Percentiles rank a stretch among this genome's conserved stretches.
phyloP scores from a whole-genome alignment of 2,797 vertebrate genomes.

The Fistularia commersonii region DNA sequence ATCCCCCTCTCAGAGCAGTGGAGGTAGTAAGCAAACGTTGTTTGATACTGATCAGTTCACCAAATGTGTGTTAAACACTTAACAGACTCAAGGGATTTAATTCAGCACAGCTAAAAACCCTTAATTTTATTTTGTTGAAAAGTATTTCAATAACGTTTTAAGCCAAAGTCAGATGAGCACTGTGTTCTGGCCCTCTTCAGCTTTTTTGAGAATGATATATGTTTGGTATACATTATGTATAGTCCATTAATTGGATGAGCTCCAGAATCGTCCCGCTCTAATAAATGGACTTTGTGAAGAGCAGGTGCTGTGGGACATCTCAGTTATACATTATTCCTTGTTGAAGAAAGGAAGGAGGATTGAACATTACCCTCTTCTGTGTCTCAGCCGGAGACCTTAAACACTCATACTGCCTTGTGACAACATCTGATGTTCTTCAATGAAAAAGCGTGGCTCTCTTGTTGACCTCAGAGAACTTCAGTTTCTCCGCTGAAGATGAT shows the following conservation, averaged over 20 bases:
- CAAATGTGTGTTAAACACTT: too few relatives aligned
- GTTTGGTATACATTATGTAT: constrained; percentile 1
- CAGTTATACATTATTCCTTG: constrained; percentile 26
- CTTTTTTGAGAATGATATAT: constrained; percentile 40
- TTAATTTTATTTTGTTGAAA: not conserved
- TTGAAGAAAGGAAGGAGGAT: constrained; percentile 20
- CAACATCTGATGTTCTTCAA: constrained; percentile 56
- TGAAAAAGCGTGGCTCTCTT: constrained; percentile 35
- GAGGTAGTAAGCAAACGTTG: not conserved
- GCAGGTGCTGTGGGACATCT: constrained; percentile 13
- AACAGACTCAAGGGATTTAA: too few relatives aligned
- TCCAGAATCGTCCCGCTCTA: constrained; percentile 27
- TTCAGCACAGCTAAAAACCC: not conserved
- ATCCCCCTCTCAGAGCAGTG: too few relatives aligned
- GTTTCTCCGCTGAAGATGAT: constrained; percentile 37
- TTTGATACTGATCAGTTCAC: too few relatives aligned
- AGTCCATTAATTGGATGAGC: too few relatives aligned
- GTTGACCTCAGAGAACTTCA: constrained; percentile 33
- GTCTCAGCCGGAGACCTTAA: constrained; percentile 43
- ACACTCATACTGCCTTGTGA: constrained; percentile 40
- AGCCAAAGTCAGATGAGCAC: constrained; percentile 1
- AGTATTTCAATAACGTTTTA: not conserved
- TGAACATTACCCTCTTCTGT: constrained; percentile 25
- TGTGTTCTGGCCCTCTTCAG: constrained; percentile 4
- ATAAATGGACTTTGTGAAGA: constrained; percentile 39